Base-by-base conservation (phyloP, 2,888 invertebrate species). In the Matsumyia berberina region DNA sequence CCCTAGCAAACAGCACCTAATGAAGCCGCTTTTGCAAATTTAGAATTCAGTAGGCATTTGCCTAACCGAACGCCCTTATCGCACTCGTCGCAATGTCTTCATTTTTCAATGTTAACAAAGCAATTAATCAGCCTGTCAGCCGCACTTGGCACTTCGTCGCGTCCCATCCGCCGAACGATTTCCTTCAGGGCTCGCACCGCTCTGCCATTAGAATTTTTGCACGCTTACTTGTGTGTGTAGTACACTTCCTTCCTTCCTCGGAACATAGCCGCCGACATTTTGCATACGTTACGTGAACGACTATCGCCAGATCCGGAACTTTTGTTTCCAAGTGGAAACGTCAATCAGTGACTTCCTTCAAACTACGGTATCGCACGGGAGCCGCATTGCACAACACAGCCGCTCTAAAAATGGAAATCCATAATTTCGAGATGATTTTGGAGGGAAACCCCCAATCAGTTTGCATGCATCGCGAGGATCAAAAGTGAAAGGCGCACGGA, bases 31-130 rank as follows among this genome's bases (percentile, higher is more conserved):
- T 42, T 49, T 44, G 53, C 53, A 67, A 66, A 77, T 64, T 78
- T 72, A 66, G 60, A 82, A 78, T 82, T 82, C 82, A 67, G 46
- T 44, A 67, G 35, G 72, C 72, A 79, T 72, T 70, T 64, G 70
- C 53, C 62, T 33, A 42, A n/a, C 19, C 29, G 39, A 31, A 37
- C 58, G 53, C 77, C 58, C 66, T 55, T 67, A 51, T 66, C 62
- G 49, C 57, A 24, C 39, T 67, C 37, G 62, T 35, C 24, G 24
- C 57, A 74, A 83, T 79, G 83, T 83, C 83, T 83, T 79, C 69
- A 83, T 83, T 83, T 83, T 53, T 83, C 79, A 83, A 79, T 79
- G 83, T 79, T 83, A 83, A 83, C 79, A 73, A 74, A 83, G 79
- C 62, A 83, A 83, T 83, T 79, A 83, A 83, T 83, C 79, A 79